These are phyloP conservation scores for Samia ricini DNA, from an alignment of 1,140 invertebrate species.

Conservation along the genomic window DNA sequence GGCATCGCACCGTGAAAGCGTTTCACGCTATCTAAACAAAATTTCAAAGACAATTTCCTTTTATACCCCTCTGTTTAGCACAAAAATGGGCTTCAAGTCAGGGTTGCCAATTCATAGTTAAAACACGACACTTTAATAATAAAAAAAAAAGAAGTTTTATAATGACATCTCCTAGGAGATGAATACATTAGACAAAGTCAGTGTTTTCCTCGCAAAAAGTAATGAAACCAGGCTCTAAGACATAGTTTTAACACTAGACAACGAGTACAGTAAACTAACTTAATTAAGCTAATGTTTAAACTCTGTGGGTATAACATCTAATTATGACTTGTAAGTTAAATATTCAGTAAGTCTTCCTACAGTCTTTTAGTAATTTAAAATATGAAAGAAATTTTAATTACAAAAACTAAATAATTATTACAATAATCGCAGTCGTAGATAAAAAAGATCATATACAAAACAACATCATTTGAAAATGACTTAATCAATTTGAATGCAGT, in stretches of 20 bases:
- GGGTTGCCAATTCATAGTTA: background rate
- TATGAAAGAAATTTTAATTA: too few relatives aligned
- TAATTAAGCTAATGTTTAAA: background rate
- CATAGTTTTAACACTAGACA: background rate
- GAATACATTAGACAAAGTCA: background rate
- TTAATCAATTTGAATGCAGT: too few relatives aligned
- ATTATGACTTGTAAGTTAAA: too few relatives aligned
- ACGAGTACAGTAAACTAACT: background rate
- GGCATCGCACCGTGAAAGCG: slow-evolving; percentile 1
- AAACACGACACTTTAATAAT: background rate
- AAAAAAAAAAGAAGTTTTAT: background rate
- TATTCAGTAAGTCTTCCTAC: too few relatives aligned
- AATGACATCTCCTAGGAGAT: background rate
- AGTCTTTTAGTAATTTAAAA: too few relatives aligned
- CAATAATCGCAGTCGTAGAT: too few relatives aligned
- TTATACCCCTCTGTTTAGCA: slow-evolving; percentile 12
- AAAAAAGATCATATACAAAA: too few relatives aligned
- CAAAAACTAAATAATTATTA: too few relatives aligned
- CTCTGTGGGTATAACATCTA: too few relatives aligned
- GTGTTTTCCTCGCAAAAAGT: background rate
- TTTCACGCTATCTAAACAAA: slow-evolving; percentile 9
- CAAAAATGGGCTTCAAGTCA: slow-evolving; percentile 5
- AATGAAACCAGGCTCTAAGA: background rate
- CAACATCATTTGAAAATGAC: too few relatives aligned
- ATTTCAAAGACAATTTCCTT: slow-evolving; percentile 16